A percentile compares a stretch with the other conserved stretches of the same genome.
Evolutionary conservation across 2,888 invertebrate genomes (phyloP).

Genomic region (Rhingia campestris): DNA sequence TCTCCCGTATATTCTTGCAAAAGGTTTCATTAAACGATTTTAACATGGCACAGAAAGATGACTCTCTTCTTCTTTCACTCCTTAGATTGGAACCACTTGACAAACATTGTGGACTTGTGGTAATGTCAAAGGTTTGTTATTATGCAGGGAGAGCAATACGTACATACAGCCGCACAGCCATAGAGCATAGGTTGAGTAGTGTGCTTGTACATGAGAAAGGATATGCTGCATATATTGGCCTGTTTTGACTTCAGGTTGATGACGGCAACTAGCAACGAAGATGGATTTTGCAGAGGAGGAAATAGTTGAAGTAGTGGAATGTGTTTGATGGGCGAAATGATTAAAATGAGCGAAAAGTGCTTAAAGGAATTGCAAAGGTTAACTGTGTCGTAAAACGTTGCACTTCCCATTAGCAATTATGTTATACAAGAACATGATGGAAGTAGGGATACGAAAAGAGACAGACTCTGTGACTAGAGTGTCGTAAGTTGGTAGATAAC

Average conservation of each 20-base stretch:
- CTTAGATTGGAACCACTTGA: constrained; percentile 66
- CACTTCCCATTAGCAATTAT: constrained; percentile 55
- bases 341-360: constrained; percentile 51
- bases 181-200: constrained; percentile 56
- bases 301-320: constrained; percentile 64
- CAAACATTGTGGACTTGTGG: constrained; percentile 72
- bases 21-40: constrained; percentile 47
- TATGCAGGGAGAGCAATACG: constrained; percentile 52
- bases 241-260: constrained; percentile 52
- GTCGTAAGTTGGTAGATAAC: too few species aligned
- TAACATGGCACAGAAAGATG: constrained; percentile 10
- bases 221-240: constrained; percentile 48
- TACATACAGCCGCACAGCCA: constrained; percentile 28
- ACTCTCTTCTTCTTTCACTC: constrained; percentile 36
- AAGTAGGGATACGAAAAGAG: background rate
- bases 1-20: constrained; percentile 23
- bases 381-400: constrained; percentile 41
- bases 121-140: constrained; percentile 73
- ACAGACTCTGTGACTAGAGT: background rate
- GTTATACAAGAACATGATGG: constrained; percentile 25
- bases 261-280: constrained; percentile 35
- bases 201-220: constrained; percentile 53
- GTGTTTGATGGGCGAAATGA: constrained; percentile 70
- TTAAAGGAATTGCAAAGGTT: constrained; percentile 22
- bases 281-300: constrained; percentile 42